These are phyloP conservation scores for Sesia bembeciformis DNA, from an alignment of 2,888 invertebrate species.

Conservation along the genomic window DNA sequence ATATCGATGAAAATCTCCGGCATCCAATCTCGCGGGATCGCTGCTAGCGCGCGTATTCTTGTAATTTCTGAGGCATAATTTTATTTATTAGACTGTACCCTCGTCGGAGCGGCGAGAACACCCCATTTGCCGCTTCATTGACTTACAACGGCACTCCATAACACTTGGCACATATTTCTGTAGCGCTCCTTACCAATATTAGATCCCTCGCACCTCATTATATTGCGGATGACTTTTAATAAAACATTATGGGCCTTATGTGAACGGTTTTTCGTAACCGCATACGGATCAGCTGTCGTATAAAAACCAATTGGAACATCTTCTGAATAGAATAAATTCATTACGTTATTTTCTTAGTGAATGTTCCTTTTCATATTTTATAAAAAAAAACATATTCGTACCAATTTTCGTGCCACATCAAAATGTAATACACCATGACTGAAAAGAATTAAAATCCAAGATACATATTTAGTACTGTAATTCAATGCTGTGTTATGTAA, in stretches of 20 bases:
- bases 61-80: slow-evolving; percentile 74
- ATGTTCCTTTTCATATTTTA: too few relatives aligned
- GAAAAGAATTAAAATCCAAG: background rate
- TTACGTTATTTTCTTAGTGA: too few relatives aligned
- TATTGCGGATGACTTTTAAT: slow-evolving; percentile 73
- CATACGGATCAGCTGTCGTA: background rate
- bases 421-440: background rate
- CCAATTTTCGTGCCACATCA: too few relatives aligned
- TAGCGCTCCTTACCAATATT: slow-evolving; percentile 55
- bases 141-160: slow-evolving; percentile 74
- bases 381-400: too few relatives aligned
- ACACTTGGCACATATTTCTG: slow-evolving; percentile 74
- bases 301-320: background rate
- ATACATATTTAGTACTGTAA: background rate
- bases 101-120: slow-evolving; percentile 57
- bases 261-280: slow-evolving; percentile 58
- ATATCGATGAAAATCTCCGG: slow-evolving; percentile 64
- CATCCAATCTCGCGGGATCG: slow-evolving; percentile 67
- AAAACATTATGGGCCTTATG: slow-evolving; percentile 61
- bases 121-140: slow-evolving; percentile 74
- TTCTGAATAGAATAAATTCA: too few relatives aligned
- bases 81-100: slow-evolving; percentile 72
- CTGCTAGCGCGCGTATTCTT: slow-evolving; percentile 63
- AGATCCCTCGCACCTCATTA: slow-evolving; percentile 70
- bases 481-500: background rate